A percentile compares a stretch with the other conserved stretches of the same genome.
Evolutionary conservation across 2,113 vertebrate genomes (phyloP).

Genomic region (Dolichallabes microphthalmus): DNA sequence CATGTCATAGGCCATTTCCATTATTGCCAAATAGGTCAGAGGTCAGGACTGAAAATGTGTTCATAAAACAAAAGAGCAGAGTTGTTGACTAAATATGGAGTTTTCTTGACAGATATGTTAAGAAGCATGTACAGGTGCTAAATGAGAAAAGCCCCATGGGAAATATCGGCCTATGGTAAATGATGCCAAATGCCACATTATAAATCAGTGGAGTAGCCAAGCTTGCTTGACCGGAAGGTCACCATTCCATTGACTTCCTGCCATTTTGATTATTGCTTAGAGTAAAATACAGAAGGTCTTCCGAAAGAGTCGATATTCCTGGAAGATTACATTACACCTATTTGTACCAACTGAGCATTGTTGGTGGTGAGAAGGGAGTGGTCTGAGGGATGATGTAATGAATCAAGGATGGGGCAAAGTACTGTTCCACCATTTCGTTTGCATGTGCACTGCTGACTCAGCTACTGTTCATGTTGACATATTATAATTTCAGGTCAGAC

Average conservation of each 20-base stretch:
- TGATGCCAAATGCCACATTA: conserved; percentile 62
- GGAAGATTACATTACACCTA: too few species aligned
- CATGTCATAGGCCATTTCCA: background rate
- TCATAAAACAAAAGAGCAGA: background rate
- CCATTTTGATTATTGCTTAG: conserved; percentile 66
- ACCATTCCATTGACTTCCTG: conserved; percentile 73
- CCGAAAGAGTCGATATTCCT: background rate
- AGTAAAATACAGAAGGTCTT: conserved; percentile 12
- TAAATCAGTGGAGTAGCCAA: conserved; percentile 67
- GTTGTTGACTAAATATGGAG: background rate
- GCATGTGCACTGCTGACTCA: background rate
- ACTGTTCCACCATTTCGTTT: background rate
- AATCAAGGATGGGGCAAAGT: background rate
- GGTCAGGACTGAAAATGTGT: background rate
- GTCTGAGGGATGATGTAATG: background rate
- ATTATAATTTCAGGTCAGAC: background rate
- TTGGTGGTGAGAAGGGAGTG: background rate
- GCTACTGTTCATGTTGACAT: conserved; percentile 3
- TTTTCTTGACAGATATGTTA: background rate
- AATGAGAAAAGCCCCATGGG: background rate
- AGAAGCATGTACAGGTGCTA: background rate
- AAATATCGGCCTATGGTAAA: conserved; percentile 55
- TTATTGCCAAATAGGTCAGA: too few species aligned
- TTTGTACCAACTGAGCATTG: background rate
- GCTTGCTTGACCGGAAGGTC: conserved; percentile 67